These are phyloP conservation scores for Polydrusus cervinus DNA, from an alignment of 2,888 invertebrate species.

Conservation along the genomic window DNA sequence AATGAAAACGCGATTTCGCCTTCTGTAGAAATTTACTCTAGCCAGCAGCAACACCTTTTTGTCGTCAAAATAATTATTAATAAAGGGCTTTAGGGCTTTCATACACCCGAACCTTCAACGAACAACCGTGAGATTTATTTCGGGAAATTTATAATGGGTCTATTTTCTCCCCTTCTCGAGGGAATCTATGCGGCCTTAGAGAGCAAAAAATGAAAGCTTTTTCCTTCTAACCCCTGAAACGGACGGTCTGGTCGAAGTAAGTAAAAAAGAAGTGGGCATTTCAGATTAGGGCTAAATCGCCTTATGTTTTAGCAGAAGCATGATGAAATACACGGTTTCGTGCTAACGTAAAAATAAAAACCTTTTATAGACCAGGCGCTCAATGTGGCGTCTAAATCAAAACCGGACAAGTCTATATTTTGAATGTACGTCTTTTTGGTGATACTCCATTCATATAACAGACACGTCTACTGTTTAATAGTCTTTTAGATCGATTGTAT, in stretches of 20 bases:
- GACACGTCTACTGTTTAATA: no score
- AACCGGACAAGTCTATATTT: no score
- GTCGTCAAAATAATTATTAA: constrained; percentile 38
- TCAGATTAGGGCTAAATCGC: constrained; percentile 34
- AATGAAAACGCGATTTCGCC: no score
- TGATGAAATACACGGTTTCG: constrained; percentile 29
- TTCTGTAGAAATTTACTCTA: constrained; percentile 21
- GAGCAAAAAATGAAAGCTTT: constrained; percentile 32
- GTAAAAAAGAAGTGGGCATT: constrained; percentile 36
- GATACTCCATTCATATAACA: no score
- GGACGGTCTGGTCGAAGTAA: constrained; percentile 18
- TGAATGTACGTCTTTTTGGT: no score
- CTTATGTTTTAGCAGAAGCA: constrained; percentile 34
- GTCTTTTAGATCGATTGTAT: no score
- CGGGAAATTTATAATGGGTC: constrained; percentile 35
- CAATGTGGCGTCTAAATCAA: no score
- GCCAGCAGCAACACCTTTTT: constrained; percentile 26
- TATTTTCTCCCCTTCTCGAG: constrained; percentile 36
- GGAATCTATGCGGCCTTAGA: constrained; percentile 25
- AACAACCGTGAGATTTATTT: constrained; percentile 36
- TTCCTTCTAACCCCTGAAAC: constrained; percentile 12
- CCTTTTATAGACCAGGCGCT: constrained; percentile 4
- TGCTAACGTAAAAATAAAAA: constrained; percentile 24
- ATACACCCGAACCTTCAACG: constrained; percentile 31
- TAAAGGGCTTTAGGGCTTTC: constrained; percentile 39